Percentiles rank a stretch among this genome's conserved stretches.
Conservation (phyloP, 1,140 invertebrate species). For the Helicoverpa armigera region DNA sequence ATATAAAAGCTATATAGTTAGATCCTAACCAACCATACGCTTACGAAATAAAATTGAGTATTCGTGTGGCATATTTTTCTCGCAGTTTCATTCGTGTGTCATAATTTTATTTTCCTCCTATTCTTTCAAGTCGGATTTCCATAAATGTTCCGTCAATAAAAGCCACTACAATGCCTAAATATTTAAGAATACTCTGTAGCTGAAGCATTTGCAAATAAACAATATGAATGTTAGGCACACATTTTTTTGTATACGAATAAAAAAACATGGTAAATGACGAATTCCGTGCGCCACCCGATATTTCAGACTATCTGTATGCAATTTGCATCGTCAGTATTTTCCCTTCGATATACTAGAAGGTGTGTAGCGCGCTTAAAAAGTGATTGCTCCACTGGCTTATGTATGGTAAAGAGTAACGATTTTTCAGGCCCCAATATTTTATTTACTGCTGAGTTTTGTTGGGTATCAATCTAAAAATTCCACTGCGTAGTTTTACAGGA, state of each 20-base stretch:
- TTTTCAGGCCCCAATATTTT: constrained; percentile 6
- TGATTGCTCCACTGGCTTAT: constrained; percentile 7
- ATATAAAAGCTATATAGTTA: no score
- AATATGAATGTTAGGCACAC: no score
- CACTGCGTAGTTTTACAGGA: neutral
- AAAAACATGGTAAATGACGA: constrained; percentile 2
- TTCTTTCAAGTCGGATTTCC: neutral
- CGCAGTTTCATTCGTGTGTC: neutral
- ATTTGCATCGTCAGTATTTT: constrained; percentile 37
- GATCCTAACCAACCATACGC: no score
- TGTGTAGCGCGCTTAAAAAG: constrained; percentile 21
- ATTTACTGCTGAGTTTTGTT: no score
- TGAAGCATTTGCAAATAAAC: neutral
- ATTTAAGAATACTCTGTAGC: neutral
- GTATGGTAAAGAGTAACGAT: neutral
- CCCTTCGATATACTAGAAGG: constrained; percentile 10
- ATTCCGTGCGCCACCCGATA: constrained; percentile 4
- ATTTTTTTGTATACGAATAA: constrained; percentile 8
- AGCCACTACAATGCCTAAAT: neutral
- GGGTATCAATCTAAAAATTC: neutral
- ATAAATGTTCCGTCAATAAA: constrained; percentile 9
- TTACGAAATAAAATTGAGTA: no score
- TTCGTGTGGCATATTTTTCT: neutral
- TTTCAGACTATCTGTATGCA: constrained; percentile 32
- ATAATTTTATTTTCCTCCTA: neutral